Base-by-base conservation (phyloP, 2,888 invertebrate species). In the Halictus quadricinctus region DNA sequence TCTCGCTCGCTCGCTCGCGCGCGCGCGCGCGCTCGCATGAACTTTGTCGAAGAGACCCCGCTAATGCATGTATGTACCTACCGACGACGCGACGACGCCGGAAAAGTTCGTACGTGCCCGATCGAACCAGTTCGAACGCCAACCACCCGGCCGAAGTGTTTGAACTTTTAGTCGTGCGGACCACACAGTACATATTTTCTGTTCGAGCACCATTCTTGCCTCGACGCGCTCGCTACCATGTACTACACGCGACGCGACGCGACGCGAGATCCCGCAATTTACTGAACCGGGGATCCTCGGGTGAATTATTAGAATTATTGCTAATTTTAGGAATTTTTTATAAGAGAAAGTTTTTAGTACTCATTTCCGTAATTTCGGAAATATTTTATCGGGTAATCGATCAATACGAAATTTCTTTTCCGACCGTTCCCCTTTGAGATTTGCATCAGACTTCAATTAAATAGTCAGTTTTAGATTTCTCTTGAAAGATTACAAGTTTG, bases 31-130 rank as follows among this genome's bases (percentile, higher is more conserved):
- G 58, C n/a, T 77, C 69, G 84, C 60, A 79, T 72, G 79, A 84
- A 84, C 84, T 84, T 84, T 79, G 70, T 75, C 79, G 78, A 80
- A 64, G 77, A 79, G 50, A 72, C 84, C 60, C 69, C 41, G 41
- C 72, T 84, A 84, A 84, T 84, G 72, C 70, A 75, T 84, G 72
- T 72, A 78, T 7, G 8, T 21, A 54, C 21, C 8, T 21, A 54
- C 1, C 10, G 43, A 43, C 43, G 43, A 43, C 43, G 43, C 43
- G 43, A 43, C 43, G 43, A 36, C 54, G 15, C 7, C 25, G 64
- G 64, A 64, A 64, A 36, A 36, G 64, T 64, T 64, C 36, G 29
- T 64, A 7, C 29, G 64, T 8, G 29, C 18, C 29, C 15, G 64
- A 64, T 64, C 64, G 64, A 29, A 64, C 64, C 36, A 64, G 29